Evolutionary conservation across 2,113 vertebrate genomes (phyloP).

Genomic region (Otus sunia): DNA sequence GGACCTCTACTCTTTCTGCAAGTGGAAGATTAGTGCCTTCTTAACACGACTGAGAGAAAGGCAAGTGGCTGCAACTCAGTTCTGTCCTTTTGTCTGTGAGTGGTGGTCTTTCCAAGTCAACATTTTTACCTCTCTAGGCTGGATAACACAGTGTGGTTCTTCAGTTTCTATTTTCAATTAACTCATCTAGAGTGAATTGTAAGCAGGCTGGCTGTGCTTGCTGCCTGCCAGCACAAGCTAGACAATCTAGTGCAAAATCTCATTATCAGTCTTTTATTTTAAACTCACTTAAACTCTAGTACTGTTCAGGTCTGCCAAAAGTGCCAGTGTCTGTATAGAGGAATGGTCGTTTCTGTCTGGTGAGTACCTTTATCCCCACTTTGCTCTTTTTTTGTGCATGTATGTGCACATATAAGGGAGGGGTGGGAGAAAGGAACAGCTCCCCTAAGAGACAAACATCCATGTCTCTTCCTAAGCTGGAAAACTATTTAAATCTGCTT

Average conservation of each 20-base stretch:
- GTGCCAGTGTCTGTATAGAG: neutral
- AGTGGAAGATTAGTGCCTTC: neutral
- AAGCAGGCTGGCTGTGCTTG: constrained; percentile 23
- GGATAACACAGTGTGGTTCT: neutral
- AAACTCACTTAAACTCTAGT: constrained; percentile 26
- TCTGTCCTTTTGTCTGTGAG: neutral
- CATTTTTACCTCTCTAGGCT: neutral
- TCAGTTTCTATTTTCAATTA: constrained; percentile 18
- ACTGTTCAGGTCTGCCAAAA: neutral
- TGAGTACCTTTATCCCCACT: neutral
- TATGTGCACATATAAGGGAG: constrained; percentile 1
- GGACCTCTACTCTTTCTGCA: neutral
- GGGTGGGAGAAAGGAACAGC: neutral
- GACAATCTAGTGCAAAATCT: constrained; percentile 54
- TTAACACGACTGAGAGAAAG: neutral
- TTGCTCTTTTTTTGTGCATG: neutral
- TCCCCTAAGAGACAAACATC: constrained; percentile 27
- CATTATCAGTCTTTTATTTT: constrained; percentile 54
- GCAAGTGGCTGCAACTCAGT: neutral
- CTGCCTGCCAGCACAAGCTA: constrained; percentile 10
- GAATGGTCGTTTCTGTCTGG: neutral
- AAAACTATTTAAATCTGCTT: constrained; percentile 67
- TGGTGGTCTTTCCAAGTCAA: neutral
- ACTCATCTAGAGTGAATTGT: constrained; percentile 1
- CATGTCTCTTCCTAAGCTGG: constrained; percentile 52